Percentiles rank a stretch among this genome's conserved stretches.
Evolutionary conservation across 2,888 invertebrate genomes (phyloP).

Genomic region (Meteorus cinctellus): DNA sequence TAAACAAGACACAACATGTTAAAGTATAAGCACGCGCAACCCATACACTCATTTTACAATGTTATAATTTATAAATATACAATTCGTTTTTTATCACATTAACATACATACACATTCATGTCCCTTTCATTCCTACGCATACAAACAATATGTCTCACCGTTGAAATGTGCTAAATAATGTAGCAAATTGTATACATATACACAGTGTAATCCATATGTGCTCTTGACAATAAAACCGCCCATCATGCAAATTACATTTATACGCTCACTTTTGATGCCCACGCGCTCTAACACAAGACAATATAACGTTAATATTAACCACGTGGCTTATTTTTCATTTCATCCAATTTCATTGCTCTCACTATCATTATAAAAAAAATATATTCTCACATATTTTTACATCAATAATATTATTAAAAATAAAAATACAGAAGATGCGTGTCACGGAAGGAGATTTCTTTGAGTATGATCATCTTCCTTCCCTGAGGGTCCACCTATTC

Average conservation of each 20-base stretch:
- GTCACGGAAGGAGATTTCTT: constrained; percentile 30
- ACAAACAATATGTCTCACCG: constrained; percentile 1
- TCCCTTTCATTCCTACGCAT: constrained; percentile 29
- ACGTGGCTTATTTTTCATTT: background rate
- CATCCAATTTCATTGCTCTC: constrained; percentile 2
- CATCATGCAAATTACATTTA: constrained; percentile 56
- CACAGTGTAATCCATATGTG: constrained; percentile 42
- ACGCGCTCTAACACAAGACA: constrained; percentile 37
- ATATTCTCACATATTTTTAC: background rate
- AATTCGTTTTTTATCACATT: constrained; percentile 6
- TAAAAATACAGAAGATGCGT: constrained; percentile 12
- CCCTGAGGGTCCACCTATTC: background rate
- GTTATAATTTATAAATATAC: constrained; percentile 38
- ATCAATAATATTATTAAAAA: background rate
- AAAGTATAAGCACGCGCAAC: background rate
- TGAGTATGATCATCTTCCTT: background rate
- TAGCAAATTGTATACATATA: constrained; percentile 50
- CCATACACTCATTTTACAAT: constrained; percentile 11
- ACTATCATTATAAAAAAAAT: background rate
- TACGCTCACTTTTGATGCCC: constrained; percentile 41
- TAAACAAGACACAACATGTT: constrained; percentile 5
- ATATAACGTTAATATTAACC: background rate
- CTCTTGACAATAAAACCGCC: constrained; percentile 56
- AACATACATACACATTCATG: background rate
- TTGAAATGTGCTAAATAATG: constrained; percentile 53